These are phyloP conservation scores for Mamestra brassicae DNA, from an alignment of 2,888 invertebrate genomes.

Conservation along the genomic window DNA sequence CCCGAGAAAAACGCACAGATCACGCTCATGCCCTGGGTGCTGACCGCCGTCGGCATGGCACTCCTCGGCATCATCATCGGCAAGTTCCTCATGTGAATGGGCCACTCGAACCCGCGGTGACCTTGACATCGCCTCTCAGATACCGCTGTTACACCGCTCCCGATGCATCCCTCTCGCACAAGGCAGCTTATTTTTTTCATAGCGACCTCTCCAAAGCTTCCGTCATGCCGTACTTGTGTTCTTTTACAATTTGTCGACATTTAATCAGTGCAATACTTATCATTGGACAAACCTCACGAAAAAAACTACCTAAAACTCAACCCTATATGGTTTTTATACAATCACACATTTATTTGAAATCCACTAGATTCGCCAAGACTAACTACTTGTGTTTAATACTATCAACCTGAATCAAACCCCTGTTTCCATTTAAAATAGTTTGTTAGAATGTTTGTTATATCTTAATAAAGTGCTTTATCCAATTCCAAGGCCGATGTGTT, in stretches of 20 bases:
- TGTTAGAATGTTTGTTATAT: conserved; percentile 33
- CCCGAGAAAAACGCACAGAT: conserved; percentile 91
- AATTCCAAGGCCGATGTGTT: conserved; percentile 47
- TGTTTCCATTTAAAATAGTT: conserved; percentile 45
- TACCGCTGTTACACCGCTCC: conserved; percentile 82
- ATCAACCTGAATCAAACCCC: conserved; percentile 1
- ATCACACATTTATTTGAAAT: conserved; percentile 19
- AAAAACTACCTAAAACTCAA: background rate
- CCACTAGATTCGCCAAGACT: conserved; percentile 33
- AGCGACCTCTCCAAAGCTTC: conserved; percentile 67
- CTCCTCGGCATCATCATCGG: conserved; percentile 94
- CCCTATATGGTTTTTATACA: conserved; percentile 9
- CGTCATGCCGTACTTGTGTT: conserved; percentile 56
- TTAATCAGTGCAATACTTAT: conserved; percentile 25
- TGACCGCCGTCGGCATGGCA: conserved; percentile 92
- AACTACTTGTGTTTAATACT: conserved; percentile 25
- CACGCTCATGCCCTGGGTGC: conserved; percentile 92
- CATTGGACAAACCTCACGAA: conserved; percentile 10
- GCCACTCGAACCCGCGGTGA: conserved; percentile 75
- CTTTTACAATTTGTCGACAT: conserved; percentile 33
- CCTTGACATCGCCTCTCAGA: conserved; percentile 77
- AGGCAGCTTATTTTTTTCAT: conserved; percentile 76
- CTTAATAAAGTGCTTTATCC: conserved; percentile 42
- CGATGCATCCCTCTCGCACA: conserved; percentile 76
- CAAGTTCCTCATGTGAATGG: conserved; percentile 95